These are phyloP conservation scores for Drosophila bipectinata DNA, from an alignment of 1,140 invertebrate genomes.

Conservation along the genomic window DNA sequence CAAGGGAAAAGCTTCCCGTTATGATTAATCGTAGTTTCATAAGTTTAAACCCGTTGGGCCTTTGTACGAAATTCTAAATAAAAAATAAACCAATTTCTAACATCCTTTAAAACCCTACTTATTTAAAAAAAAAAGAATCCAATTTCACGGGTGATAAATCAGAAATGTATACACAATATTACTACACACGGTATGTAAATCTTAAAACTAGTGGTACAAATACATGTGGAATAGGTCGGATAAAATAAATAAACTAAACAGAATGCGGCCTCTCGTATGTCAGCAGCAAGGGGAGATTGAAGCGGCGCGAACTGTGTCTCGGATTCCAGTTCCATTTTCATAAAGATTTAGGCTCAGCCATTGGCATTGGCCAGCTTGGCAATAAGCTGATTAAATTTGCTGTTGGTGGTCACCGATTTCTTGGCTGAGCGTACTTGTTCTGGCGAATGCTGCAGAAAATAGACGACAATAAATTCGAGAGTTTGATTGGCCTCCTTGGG, in stretches of 20 bases:
- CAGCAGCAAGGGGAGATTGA: constrained; percentile 30
- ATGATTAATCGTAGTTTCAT: not conserved
- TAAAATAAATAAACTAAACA: constrained; percentile 77
- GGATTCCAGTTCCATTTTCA: constrained; percentile 21
- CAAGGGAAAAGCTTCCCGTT: not conserved
- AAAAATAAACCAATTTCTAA: not conserved
- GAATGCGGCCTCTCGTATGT: constrained; percentile 16
- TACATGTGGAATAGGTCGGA: constrained; percentile 67
- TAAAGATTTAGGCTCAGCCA: constrained; percentile 28
- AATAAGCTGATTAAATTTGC: constrained; percentile 71
- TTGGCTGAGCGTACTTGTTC: constrained; percentile 66
- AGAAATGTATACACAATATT: constrained; percentile 78
- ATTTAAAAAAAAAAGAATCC: not conserved
- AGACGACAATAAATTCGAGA: constrained; percentile 78
- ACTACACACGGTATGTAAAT: constrained; percentile 78
- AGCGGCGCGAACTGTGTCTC: constrained; percentile 16
- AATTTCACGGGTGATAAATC: constrained; percentile 46
- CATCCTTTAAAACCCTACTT: too few species aligned
- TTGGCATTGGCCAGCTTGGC: constrained; percentile 68
- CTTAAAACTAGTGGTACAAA: constrained; percentile 69
- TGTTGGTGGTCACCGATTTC: constrained; percentile 57
- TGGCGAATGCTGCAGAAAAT: constrained; percentile 69
- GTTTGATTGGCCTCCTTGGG: constrained; percentile 80
- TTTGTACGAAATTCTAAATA: too few species aligned
- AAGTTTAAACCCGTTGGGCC: too few species aligned